A percentile compares a stretch with the other conserved stretches of the same genome.
Evolutionary conservation across 1,140 invertebrate species (phyloP).

Genomic region (Oreohelix idahoensis): DNA sequence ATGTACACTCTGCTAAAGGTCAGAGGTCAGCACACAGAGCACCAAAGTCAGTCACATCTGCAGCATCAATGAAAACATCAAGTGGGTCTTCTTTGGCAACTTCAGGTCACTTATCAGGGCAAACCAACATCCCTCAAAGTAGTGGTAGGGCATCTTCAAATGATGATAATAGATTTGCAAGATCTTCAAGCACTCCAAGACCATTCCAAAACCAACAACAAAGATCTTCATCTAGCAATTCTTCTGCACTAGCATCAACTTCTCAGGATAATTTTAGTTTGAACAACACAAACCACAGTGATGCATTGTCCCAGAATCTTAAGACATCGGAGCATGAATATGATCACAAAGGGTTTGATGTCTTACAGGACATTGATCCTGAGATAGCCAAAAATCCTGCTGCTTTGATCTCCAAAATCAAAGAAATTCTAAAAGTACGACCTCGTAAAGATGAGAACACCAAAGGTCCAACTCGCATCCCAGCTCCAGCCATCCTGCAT

Average conservation of each 20-base stretch:
- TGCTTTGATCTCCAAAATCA: conserved; percentile 61
- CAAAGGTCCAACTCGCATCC: conserved; percentile 56
- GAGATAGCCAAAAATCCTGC: conserved; percentile 47
- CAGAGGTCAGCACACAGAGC: conserved; percentile 6
- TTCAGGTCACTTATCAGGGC: conserved; percentile 14
- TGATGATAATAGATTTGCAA: conserved; percentile 6
- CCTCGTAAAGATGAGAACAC: conserved; percentile 53
- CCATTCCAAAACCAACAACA: conserved; percentile 18
- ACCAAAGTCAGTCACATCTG: conserved; percentile 4
- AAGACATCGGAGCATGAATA: conserved; percentile 9
- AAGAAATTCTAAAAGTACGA: conserved; percentile 63
- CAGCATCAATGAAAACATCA: conserved; percentile 23
- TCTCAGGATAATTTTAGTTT: background rate
- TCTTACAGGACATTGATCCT: conserved; percentile 37
- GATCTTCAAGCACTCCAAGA: conserved; percentile 24
- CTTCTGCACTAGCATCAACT: background rate
- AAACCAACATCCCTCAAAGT: background rate
- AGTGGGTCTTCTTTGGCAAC: conserved; percentile 22
- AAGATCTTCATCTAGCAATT: background rate
- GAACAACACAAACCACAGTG: background rate
- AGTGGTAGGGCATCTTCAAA: background rate
- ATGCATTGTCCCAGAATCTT: no score
- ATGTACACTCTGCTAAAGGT: background rate
- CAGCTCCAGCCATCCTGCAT: conserved; percentile 54
- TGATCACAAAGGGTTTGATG: conserved; percentile 33